Conservation (phyloP, 2,888 invertebrate species). For the Melitaea athalia region DNA sequence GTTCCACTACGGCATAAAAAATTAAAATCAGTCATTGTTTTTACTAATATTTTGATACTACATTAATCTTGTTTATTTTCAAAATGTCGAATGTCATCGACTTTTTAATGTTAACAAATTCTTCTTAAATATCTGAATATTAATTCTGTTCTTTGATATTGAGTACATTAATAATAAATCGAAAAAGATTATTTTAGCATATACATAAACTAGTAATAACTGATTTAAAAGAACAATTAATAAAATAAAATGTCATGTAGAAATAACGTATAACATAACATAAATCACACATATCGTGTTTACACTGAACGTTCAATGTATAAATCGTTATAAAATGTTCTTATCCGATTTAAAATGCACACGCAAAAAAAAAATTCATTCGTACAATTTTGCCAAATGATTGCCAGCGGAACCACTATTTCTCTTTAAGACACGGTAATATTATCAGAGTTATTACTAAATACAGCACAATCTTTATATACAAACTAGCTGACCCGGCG, state of each 20-base stretch:
- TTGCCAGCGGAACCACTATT: neutral
- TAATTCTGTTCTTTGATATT: no score
- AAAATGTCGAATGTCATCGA: constrained; percentile 19
- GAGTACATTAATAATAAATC: no score
- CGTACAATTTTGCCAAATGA: neutral
- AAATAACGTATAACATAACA: neutral
- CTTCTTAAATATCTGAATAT: no score
- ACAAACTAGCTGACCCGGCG: no score
- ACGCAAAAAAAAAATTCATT: neutral
- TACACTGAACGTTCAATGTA: neutral
- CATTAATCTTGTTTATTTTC: constrained; percentile 20
- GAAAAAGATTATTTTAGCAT: no score
- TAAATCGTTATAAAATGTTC: neutral
- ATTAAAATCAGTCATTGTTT: constrained; percentile 12
- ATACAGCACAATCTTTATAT: no score
- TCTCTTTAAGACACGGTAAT: no score
- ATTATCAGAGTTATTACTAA: no score
- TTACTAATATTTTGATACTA: neutral
- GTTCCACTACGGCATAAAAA: neutral
- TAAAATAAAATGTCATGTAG: no score
- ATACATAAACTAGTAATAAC: no score
- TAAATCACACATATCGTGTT: neutral
- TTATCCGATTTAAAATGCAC: neutral
- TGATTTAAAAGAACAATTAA: no score
- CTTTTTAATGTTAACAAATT: constrained; percentile 19